These are phyloP conservation scores for Dipodomys spectabilis DNA, from an alignment of 2,113 vertebrate genomes.

Conservation along the genomic window DNA sequence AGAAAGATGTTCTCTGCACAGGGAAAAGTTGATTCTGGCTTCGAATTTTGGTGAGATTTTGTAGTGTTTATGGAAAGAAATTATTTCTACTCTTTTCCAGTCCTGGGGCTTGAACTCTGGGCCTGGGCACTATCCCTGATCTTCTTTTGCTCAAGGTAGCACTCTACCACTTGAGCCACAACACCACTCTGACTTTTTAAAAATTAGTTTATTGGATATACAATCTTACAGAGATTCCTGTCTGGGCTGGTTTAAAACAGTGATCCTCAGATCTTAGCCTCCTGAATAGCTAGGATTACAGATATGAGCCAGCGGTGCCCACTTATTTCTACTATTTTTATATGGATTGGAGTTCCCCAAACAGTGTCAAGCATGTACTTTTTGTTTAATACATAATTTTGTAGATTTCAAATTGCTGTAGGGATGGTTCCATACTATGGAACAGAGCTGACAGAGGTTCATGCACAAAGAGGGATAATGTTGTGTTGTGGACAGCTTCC, in stretches of 20 bases:
- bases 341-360: neutral
- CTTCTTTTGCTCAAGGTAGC: too few species aligned
- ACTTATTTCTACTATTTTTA: constrained; percentile 22
- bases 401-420: neutral
- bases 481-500: neutral
- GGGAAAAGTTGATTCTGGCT: neutral
- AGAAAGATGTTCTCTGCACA: neutral
- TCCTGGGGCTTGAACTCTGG: too few species aligned
- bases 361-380: neutral
- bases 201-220: too few species aligned
- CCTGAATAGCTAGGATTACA: too few species aligned
- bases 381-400: neutral
- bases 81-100: too few species aligned
- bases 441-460: neutral
- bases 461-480: neutral
- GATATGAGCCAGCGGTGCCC: too few species aligned
- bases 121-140: too few species aligned
- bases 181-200: too few species aligned
- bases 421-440: neutral
- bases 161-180: too few species aligned
- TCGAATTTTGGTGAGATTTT: constrained; percentile 20
- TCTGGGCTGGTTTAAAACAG: too few species aligned
- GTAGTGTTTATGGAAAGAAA: neutral
- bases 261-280: too few species aligned
- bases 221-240: too few species aligned